Conservation (phyloP, 2,888 invertebrate genomes). For the Entomobrya multifasciata region DNA sequence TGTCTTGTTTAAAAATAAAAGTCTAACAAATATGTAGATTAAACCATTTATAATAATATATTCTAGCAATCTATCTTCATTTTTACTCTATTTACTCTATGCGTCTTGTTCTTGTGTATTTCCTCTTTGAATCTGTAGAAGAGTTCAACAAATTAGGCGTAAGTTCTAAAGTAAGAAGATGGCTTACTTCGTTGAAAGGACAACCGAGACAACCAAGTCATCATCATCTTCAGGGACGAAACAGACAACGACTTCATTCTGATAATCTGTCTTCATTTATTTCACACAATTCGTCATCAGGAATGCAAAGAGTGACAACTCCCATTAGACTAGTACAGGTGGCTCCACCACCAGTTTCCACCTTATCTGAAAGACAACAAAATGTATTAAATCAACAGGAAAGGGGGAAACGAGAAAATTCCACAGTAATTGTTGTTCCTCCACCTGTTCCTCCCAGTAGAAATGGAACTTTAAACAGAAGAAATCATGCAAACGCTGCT, state of each 20-base stretch:
- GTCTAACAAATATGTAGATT: too few species aligned
- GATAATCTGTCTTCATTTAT: conserved; percentile 34
- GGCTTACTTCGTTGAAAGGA: conserved; percentile 57
- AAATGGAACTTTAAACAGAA: conserved; percentile 6
- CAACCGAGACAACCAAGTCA: not conserved
- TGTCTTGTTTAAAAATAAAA: too few species aligned
- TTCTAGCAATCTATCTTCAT: conserved; percentile 6
- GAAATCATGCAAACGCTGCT: not conserved
- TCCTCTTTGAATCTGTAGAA: conserved; percentile 3
- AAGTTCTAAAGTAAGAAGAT: conserved; percentile 56
- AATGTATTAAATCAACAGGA: not conserved
- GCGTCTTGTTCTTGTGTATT: not conserved
- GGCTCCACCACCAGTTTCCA: not conserved
- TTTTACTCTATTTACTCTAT: not conserved
- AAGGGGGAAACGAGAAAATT: too few species aligned
- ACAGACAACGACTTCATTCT: conserved; percentile 7
- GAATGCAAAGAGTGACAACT: not conserved
- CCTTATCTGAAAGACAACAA: not conserved
- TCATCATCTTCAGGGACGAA: too few species aligned
- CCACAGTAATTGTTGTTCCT: not conserved
- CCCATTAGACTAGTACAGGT: conserved; percentile 27
- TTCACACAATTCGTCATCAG: not conserved
- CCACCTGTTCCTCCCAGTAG: conserved; percentile 24
- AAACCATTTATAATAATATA: not conserved
- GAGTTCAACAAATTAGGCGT: conserved; percentile 65